phyloP scores from a whole-genome alignment of 2,113 vertebrate species.

The Ciconia stormi region DNA sequence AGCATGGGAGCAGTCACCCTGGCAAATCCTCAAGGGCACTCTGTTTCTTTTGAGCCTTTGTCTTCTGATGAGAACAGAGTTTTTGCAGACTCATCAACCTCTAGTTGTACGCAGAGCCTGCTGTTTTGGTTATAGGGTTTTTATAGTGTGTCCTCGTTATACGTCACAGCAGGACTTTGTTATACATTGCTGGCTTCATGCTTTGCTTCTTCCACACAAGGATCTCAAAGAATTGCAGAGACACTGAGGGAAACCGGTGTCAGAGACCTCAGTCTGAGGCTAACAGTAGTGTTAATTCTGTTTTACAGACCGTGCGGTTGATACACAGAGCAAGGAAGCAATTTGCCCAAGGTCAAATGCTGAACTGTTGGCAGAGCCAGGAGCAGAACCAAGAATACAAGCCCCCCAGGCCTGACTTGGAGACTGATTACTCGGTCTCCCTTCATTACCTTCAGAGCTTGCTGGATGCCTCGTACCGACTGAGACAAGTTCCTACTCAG shows the following conservation, averaged over 20 bases:
- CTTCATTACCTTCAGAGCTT: neutral
- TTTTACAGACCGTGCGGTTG: neutral
- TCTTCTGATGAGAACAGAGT: neutral
- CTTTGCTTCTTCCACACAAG: constrained; percentile 26
- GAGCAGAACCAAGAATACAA: neutral
- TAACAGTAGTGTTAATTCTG: neutral
- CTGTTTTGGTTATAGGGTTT: neutral
- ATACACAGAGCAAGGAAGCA: neutral
- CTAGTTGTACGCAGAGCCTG: neutral
- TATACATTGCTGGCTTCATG: neutral
- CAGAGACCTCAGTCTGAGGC: neutral
- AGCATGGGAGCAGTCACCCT: neutral
- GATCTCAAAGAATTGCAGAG: constrained; percentile 47
- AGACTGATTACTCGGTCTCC: neutral
- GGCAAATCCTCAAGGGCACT: neutral
- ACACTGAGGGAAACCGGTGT: neutral
- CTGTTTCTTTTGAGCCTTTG: neutral
- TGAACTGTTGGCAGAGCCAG: neutral
- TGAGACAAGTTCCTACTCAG: neutral
- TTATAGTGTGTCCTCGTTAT: rapidly evolving
- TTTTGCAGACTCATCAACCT: neutral
- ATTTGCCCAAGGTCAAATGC: constrained; percentile 23
- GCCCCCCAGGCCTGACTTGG: neutral
- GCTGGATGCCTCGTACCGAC: neutral
- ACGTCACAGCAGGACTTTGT: neutral